A percentile compares a stretch with the other conserved stretches of the same genome.
Evolutionary conservation across 2,888 invertebrate genomes (phyloP).

Genomic region (Dasypolia templi): DNA sequence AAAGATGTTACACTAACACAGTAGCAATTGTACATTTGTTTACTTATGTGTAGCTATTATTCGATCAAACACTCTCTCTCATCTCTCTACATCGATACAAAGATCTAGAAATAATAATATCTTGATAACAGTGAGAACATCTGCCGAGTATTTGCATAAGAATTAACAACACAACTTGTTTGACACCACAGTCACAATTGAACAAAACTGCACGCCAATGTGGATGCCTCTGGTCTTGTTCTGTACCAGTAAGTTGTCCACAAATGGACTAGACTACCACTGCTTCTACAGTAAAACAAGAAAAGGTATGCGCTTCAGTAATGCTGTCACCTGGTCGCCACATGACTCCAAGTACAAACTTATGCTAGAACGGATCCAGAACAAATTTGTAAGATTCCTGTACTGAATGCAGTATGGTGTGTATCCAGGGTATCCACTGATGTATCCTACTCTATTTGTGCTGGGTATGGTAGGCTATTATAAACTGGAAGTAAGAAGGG

Average conservation of each 20-base stretch:
- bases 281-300: not conserved
- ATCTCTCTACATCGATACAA: slow-evolving; percentile 17
- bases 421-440: too few relatives aligned
- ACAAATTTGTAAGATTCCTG: too few relatives aligned
- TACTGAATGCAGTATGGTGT: too few relatives aligned
- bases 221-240: slow-evolving; percentile 7
- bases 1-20: not conserved
- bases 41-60: slow-evolving; percentile 17
- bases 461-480: too few relatives aligned
- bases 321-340: too few relatives aligned
- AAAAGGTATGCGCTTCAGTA: not conserved
- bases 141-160: slow-evolving; percentile 39
- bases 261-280: not conserved
- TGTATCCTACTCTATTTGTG: too few relatives aligned
- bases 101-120: slow-evolving; percentile 3
- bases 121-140: not conserved
- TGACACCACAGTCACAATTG: slow-evolving; percentile 6
- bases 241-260: not conserved
- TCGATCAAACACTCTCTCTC: too few relatives aligned
- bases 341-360: too few relatives aligned
- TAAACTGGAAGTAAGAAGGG: too few relatives aligned
- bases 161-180: slow-evolving; percentile 22
- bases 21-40: not conserved
- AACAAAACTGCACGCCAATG: slow-evolving; percentile 11
- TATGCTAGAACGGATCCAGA: too few relatives aligned